Percentiles rank a stretch among this genome's conserved stretches.
Conservation (phyloP, 2,797 vertebrate genomes). For the Catamblyrhynchus diadema region DNA sequence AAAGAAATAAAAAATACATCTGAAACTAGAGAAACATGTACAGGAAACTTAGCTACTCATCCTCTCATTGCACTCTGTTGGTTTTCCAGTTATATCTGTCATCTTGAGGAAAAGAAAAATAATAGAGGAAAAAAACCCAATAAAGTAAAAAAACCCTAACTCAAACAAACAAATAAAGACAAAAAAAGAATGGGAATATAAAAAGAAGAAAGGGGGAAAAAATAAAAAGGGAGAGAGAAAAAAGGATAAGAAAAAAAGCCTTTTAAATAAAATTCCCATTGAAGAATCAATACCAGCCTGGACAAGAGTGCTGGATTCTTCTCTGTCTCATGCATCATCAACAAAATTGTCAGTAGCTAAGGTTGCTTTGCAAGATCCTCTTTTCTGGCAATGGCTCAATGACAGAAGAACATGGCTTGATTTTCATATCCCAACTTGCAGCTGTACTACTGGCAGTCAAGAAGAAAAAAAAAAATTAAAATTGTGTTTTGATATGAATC, state of each 20-base stretch:
- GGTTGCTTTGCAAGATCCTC: background rate
- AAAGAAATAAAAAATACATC: background rate
- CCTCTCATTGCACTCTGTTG: background rate
- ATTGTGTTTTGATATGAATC: background rate
- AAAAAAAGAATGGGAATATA: too few relatives aligned
- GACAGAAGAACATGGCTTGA: slow-evolving; percentile 14
- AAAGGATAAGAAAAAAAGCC: accelerated
- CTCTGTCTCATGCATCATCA: background rate
- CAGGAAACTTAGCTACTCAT: background rate
- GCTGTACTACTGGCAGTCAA: background rate
- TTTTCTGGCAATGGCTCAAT: background rate
- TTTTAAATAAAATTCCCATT: background rate
- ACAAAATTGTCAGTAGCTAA: background rate
- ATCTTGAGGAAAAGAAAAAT: accelerated
- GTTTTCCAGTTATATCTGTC: background rate
- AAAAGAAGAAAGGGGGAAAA: too few relatives aligned
- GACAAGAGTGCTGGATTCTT: background rate
- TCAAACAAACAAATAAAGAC: background rate
- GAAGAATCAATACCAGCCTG: background rate
- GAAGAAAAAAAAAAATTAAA: background rate
- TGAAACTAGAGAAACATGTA: background rate
- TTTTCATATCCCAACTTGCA: slow-evolving; percentile 36
- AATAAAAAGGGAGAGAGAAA: background rate
- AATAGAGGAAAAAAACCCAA: background rate
- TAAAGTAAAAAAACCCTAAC: background rate